Percentiles rank a stretch among this genome's conserved stretches.
These are phyloP conservation scores for Saguinus imperator DNA, from an alignment of 2,113 vertebrate species.

Conservation along the genomic window DNA sequence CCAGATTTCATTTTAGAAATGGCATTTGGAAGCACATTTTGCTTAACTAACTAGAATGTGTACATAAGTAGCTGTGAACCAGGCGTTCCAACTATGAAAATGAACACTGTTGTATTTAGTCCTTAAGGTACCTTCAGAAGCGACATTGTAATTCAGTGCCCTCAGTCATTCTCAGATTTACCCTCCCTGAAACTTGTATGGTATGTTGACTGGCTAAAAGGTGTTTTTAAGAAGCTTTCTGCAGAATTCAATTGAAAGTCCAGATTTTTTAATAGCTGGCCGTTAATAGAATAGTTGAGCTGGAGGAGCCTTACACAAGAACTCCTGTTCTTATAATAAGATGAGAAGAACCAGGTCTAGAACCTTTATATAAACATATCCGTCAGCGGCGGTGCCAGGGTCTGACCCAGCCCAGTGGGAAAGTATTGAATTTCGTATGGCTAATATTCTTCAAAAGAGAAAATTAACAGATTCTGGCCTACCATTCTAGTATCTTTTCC, in stretches of 20 bases:
- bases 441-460: background rate
- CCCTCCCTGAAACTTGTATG: background rate
- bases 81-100: background rate
- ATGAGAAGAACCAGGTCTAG: background rate
- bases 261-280: background rate
- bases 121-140: background rate
- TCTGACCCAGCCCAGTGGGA: background rate
- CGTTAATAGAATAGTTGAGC: background rate
- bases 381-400: background rate
- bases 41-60: background rate
- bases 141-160: background rate
- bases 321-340: background rate
- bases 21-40: conserved; percentile 10
- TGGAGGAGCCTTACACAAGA: background rate
- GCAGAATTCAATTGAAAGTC: background rate
- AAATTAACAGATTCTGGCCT: background rate
- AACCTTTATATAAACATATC: background rate
- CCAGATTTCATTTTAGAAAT: conserved; percentile 2
- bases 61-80: background rate
- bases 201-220: background rate
- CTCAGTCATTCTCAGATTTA: background rate
- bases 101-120: background rate
- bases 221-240: background rate
- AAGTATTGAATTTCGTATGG: background rate
- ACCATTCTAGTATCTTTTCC: background rate